phyloP scores from a whole-genome alignment of 2,888 invertebrate species.

The Nyleta sp. region DNA sequence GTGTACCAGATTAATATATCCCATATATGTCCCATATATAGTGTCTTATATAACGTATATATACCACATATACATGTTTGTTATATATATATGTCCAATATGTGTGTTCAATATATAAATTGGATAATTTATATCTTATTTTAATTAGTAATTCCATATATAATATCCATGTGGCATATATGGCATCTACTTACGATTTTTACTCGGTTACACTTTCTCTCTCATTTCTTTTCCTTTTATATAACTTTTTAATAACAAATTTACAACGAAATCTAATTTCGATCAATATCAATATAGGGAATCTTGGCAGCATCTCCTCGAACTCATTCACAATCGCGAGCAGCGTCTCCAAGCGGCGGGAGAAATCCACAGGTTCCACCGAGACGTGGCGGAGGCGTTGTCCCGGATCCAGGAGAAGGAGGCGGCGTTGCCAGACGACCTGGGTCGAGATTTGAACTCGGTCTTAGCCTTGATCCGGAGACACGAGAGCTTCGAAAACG shows the following conservation, averaged over 20 bases:
- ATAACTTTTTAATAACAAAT: neutral
- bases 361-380: constrained; percentile 98
- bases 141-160: no score
- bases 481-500: constrained; percentile 97
- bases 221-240: neutral
- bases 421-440: constrained; percentile 91
- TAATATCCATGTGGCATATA: no score
- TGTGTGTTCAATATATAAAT: no score
- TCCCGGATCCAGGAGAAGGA: constrained; percentile 95
- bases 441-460: constrained; percentile 92
- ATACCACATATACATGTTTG: no score
- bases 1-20: no score
- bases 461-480: constrained; percentile 91
- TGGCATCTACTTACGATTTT: no score
- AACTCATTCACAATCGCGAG: constrained; percentile 93
- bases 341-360: constrained; percentile 96
- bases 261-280: no score
- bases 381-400: constrained; percentile 96
- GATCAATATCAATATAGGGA: constrained; percentile 83
- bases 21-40: no score
- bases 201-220: neutral
- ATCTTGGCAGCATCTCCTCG: constrained; percentile 94
- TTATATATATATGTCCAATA: no score
- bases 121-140: no score
- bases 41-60: no score